Percentiles rank a stretch among this genome's conserved stretches.
phyloP scores from a whole-genome alignment of 2,797 vertebrate genomes.

The Synaphobranchus kaupii region DNA sequence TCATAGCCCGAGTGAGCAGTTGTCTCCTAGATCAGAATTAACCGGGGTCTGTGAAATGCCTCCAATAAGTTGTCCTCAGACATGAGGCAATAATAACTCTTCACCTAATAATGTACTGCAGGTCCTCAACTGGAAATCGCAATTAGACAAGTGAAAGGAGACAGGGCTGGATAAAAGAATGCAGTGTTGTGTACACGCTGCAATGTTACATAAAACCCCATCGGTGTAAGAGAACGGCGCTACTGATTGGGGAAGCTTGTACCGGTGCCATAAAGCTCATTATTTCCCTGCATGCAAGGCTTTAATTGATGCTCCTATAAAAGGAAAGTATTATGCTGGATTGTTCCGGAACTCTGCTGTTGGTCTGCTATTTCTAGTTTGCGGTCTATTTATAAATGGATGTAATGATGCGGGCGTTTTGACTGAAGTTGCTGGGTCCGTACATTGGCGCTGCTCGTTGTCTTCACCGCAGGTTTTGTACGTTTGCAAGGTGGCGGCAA shows the following conservation, averaged over 20 bases:
- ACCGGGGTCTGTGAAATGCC: neutral
- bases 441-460: neutral
- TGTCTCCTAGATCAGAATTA: neutral
- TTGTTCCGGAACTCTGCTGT: constrained; percentile 3
- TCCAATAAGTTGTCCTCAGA: neutral
- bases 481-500: neutral
- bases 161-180: neutral
- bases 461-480: neutral
- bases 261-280: constrained; percentile 16
- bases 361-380: constrained; percentile 14
- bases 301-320: constrained; percentile 19
- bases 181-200: neutral
- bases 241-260: constrained; percentile 8
- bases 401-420: neutral
- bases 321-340: constrained; percentile 1
- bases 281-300: constrained; percentile 7
- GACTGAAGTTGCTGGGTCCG: neutral
- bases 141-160: constrained; percentile 17
- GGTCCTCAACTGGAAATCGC: constrained; percentile 17
- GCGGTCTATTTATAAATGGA: neutral
- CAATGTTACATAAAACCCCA: neutral
- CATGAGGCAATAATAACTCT: neutral
- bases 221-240: neutral
- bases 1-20: neutral
- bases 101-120: neutral